Percentiles rank a stretch among this genome's conserved stretches.
These are phyloP conservation scores for Gavialis gangeticus DNA, from an alignment of 2,113 vertebrate genomes.

Conservation along the genomic window DNA sequence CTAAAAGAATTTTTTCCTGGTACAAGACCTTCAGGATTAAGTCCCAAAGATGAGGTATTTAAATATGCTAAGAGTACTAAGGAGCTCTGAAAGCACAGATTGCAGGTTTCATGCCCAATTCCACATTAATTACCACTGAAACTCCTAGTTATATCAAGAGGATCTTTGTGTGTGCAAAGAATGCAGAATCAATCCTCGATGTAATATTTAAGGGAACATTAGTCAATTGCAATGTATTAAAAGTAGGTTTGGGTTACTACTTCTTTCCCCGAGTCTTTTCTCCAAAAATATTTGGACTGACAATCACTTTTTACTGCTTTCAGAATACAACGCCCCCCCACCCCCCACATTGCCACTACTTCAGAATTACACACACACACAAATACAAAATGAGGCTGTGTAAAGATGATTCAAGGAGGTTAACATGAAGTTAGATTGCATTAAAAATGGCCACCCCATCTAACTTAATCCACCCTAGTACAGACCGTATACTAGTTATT, in stretches of 20 bases:
- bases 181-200: background rate
- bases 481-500: too few species aligned
- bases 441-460: too few species aligned
- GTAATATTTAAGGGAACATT: background rate
- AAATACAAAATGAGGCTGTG: background rate
- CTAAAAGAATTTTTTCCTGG: too few species aligned
- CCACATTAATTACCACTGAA: background rate
- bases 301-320: background rate
- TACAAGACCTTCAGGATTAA: too few species aligned
- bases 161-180: background rate
- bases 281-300: background rate
- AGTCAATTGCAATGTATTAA: background rate
- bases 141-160: background rate
- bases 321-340: background rate
- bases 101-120: background rate
- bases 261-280: accelerated
- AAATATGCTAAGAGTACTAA: background rate
- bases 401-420: background rate
- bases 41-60: background rate
- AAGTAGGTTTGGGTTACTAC: background rate
- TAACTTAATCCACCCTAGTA: too few species aligned
- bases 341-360: background rate
- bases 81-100: background rate
- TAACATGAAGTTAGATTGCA: too few species aligned
- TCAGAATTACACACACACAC: background rate